Evolutionary conservation across 2,888 invertebrate species (phyloP).

Genomic region (Acleris holmiana): DNA sequence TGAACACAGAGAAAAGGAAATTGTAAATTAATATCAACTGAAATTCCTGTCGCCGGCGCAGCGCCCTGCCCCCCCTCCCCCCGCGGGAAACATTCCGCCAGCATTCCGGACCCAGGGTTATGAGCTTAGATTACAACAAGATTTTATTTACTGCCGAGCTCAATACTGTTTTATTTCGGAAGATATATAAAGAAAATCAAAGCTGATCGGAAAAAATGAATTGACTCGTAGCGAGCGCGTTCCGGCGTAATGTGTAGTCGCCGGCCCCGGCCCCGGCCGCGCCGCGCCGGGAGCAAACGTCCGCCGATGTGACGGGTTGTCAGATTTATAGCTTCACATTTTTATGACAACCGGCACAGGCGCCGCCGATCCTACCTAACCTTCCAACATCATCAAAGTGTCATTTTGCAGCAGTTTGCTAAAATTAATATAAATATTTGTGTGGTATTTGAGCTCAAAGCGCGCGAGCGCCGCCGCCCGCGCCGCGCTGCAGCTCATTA

Average conservation of each 20-base stretch:
- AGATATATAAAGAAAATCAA: not conserved
- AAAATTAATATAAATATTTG: not conserved
- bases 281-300: not conserved
- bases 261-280: too few relatives aligned
- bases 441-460: not conserved
- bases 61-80: not conserved
- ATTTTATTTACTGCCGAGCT: slow-evolving; percentile 8
- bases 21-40: slow-evolving; percentile 26
- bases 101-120: slow-evolving; percentile 11
- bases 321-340: too few relatives aligned
- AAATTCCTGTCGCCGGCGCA: slow-evolving; percentile 10
- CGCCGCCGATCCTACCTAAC: too few relatives aligned
- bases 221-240: not conserved
- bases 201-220: not conserved
- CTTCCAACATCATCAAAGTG: slow-evolving; percentile 1
- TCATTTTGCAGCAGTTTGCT: slow-evolving; percentile 11
- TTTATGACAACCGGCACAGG: too few relatives aligned
- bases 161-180: not conserved
- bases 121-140: slow-evolving; percentile 19
- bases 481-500: not conserved
- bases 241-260: not conserved
- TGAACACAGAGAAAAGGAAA: slow-evolving; percentile 13
- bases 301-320: not conserved
- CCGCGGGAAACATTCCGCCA: slow-evolving; percentile 9
- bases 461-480: slow-evolving; percentile 1